Percentiles rank a stretch among this genome's conserved stretches.
Evolutionary conservation across 2,888 invertebrate species (phyloP).

Genomic region (Brachypterus glaber): DNA sequence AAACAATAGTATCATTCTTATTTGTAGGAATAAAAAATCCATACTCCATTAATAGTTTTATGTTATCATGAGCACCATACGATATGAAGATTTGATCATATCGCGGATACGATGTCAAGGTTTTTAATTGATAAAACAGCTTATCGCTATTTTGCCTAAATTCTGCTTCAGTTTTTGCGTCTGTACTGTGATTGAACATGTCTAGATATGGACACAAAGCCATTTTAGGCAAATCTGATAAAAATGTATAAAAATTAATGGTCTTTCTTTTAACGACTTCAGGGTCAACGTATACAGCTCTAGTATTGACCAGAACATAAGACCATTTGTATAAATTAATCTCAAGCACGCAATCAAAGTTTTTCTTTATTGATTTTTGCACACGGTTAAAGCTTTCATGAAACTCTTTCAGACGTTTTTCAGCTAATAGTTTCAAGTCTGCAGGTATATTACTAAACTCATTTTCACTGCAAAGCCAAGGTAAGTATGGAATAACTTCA

Average conservation of each 20-base stretch:
- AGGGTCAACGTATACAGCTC: slow-evolving; percentile 67
- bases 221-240: slow-evolving; percentile 53
- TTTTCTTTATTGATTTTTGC: slow-evolving; percentile 42
- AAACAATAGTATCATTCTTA: slow-evolving; percentile 22
- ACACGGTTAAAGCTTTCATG: slow-evolving; percentile 37
- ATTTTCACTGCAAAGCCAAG: slow-evolving; percentile 54
- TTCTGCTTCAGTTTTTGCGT: slow-evolving; percentile 46
- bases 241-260: slow-evolving; percentile 26
- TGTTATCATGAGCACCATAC: slow-evolving; percentile 75
- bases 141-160: slow-evolving; percentile 27
- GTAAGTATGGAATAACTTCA: slow-evolving; percentile 49
- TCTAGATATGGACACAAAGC: slow-evolving; percentile 84
- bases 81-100: slow-evolving; percentile 78
- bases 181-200: slow-evolving; percentile 75
- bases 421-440: slow-evolving; percentile 46
- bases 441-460: slow-evolving; percentile 49
- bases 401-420: slow-evolving; percentile 45
- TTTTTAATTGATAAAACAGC: slow-evolving; percentile 46
- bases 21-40: slow-evolving; percentile 57
- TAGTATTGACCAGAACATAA: slow-evolving; percentile 76
- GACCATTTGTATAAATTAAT: slow-evolving; percentile 62
- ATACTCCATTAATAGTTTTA: slow-evolving; percentile 75
- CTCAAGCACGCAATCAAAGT: slow-evolving; percentile 42
- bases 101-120: slow-evolving; percentile 46
- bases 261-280: slow-evolving; percentile 40